Evolutionary conservation across 2,797 vertebrate species (phyloP).

Genomic region (Ctenochaetus hawaiiensis): DNA sequence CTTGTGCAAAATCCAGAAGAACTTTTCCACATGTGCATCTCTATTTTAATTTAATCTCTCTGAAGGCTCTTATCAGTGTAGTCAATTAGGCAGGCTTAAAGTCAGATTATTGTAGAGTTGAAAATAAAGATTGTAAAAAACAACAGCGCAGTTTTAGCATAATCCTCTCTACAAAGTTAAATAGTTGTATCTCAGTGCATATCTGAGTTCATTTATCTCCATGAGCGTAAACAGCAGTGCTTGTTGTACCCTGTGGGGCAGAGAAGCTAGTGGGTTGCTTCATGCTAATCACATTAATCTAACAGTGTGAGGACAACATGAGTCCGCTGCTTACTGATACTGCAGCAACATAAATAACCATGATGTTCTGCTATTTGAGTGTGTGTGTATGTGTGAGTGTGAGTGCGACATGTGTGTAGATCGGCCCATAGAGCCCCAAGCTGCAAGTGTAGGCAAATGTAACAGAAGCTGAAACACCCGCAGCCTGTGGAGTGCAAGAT

Average conservation of each 20-base stretch:
- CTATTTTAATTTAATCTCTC: not conserved
- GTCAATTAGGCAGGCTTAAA: constrained; percentile 30
- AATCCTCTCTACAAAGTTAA: constrained; percentile 28
- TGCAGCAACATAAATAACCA: constrained; percentile 61
- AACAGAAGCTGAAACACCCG: constrained; percentile 60
- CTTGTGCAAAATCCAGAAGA: not conserved
- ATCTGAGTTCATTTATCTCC: constrained; percentile 49
- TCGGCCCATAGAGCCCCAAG: constrained; percentile 15
- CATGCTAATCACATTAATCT: constrained; percentile 69
- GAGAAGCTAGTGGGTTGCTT: constrained; percentile 43
- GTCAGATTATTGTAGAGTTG: constrained; percentile 3
- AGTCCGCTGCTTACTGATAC: constrained; percentile 53
- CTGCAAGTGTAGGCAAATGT: constrained; percentile 46
- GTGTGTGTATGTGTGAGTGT: not conserved
- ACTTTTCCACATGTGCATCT: not conserved
- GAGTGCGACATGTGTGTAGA: not conserved
- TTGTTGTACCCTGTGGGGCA: constrained; percentile 29
- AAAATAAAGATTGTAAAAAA: not conserved
- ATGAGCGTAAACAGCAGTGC: constrained; percentile 50
- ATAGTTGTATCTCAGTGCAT: constrained; percentile 19
- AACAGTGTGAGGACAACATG: constrained; percentile 53
- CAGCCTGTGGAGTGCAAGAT: constrained; percentile 59
- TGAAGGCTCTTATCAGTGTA: not conserved
- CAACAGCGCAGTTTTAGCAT: constrained; percentile 9
- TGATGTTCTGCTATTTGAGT: constrained; percentile 49